Evolutionary conservation across 2,797 vertebrate species (phyloP), one percentile per base, ranked within the genome.

Genomic region (Hyperoplus immaculatus): DNA sequence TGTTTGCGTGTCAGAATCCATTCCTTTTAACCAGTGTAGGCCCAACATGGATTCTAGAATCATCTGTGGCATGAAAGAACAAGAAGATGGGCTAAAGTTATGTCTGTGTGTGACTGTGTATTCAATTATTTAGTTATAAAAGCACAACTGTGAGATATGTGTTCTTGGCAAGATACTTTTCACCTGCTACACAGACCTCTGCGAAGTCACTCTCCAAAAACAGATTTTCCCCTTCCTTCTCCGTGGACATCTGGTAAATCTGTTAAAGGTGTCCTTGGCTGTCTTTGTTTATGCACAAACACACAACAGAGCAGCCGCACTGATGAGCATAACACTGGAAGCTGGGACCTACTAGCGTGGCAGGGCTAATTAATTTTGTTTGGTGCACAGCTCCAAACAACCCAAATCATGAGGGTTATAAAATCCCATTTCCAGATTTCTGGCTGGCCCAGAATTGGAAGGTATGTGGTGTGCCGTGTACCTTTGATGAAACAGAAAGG

Each of bases 381-480:
- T 92, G 80, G 89, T 88, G 78, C 65, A 2, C 74, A 57, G 91
- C 89, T 92, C 88, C 83, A 90, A 93, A 93, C 90, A 93, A 94
- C 88, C 91, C 79, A 88, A 93, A 90, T 93, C 91, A 88, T 87
- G 83, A 84, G 89, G 87, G 89, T 81, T 88, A 86, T 87, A 93
- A 94, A 94, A 94, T 94, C 92, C 86, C 85, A 93, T 94, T 94
- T 95, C 94, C 94, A 95, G 93, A 94, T 94, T 95, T 93, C 88
- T 95, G 92, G 89, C 92, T 77, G 85, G 78, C 81, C 72, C 78
- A 80, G 73, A 88, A 90, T 92, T 80, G 92, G 91, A 94, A 94
- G 94, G 81, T 92, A 93, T 93, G 93, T 65, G 83, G 92, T 75
- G 74, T 87, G 84, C 89, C 70, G 78, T 87, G 90, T 72, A 92